Evolutionary conservation across 2,888 invertebrate species (phyloP), one percentile per base, ranked within the genome.

Genomic region (Asteroscopus sphinx): DNA sequence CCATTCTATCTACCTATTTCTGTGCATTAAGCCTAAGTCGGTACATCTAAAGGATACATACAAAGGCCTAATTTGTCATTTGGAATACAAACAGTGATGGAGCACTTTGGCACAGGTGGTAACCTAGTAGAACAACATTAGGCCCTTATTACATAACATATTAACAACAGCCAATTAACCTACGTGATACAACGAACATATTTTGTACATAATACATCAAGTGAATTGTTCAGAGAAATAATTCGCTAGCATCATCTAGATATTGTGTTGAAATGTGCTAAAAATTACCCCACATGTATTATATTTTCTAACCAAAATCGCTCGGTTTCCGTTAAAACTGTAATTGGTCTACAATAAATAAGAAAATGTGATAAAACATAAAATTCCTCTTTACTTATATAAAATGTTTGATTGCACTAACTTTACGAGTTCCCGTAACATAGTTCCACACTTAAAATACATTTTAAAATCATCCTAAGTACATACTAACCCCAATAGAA

Each of bases 91-190:
- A 53, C 58, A 73, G 70, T 68, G 72, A 72, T 78, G 67, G 69
- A 77, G 71, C 76, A 80, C 81, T 89, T 90, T 89, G 90, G 90
- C 87, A 87, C 87, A 72, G 79, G 72, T 80, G 86, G 87, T 88
- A 88, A 89, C 86, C 68, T 81, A 62, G 52, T 39, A 57, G 61
- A 77, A 79, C 69, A 64, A 76, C 72, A 81, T 83, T 83, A 86
- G 83, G 83, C 85, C 83, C 55, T 64, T 67, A 61, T 49, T 37
- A 66, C 47, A 62, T 48, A 70, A 64, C 39, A 54, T 59, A 68
- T 62, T 49, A 56, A 75, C 70, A 76, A 75, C 71, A 77, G 72
- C 73, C 64, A 73, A 74, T 56, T 63, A 68, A 68, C 59, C 59
- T 71, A 74, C 58, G 52, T 40, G 57, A 68, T 49, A 72, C 65